A percentile compares a stretch with the other conserved stretches of the same genome.
phyloP scores from a whole-genome alignment of 2,888 invertebrate genomes.

The Dugesia japonica region DNA sequence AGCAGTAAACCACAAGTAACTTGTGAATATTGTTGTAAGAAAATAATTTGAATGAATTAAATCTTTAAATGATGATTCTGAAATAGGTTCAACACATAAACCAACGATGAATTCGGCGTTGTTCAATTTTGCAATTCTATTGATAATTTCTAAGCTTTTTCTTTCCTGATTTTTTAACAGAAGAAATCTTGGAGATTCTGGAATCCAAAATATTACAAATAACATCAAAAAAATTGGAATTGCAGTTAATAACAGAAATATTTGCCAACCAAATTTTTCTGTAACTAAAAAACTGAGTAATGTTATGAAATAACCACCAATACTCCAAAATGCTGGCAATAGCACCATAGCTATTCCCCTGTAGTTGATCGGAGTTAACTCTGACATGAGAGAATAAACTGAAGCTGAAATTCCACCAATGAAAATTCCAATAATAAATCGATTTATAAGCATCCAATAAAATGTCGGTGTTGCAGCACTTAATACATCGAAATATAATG shows the following conservation, averaged over 20 bases:
- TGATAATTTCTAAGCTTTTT: background rate
- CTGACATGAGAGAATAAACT: background rate
- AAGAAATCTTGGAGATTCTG: background rate
- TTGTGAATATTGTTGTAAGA: background rate
- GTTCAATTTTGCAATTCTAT: background rate
- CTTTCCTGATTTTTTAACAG: background rate
- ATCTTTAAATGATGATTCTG: background rate
- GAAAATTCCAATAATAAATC: background rate
- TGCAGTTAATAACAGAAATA: background rate
- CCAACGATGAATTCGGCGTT: background rate
- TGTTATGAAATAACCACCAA: background rate
- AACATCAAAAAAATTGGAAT: background rate
- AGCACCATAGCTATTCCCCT: background rate
- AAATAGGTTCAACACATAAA: background rate
- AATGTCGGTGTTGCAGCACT: background rate
- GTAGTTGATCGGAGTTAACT: background rate
- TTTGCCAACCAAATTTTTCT: background rate
- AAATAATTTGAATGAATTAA: constrained; percentile 4
- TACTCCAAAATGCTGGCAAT: background rate
- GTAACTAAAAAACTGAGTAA: background rate
- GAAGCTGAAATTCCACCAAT: background rate
- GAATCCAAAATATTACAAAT: background rate
- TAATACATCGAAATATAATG: background rate
- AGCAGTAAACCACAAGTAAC: background rate
- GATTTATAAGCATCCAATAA: background rate